Conservation (phyloP, 2,797 vertebrate species). For the Danionella dracula region DNA sequence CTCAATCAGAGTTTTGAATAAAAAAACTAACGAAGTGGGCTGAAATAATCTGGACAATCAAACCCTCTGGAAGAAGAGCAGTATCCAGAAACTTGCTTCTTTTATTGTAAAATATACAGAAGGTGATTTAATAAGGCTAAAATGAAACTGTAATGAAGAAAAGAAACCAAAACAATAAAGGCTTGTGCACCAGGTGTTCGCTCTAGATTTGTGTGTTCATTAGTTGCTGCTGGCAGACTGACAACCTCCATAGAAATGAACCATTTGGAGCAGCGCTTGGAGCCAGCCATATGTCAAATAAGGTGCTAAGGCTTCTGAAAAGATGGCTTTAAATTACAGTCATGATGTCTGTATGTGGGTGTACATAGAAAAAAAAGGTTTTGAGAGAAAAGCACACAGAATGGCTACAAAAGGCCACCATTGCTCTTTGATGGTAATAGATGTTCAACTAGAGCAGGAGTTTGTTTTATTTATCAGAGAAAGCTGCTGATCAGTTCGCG, state of each 20-base stretch:
- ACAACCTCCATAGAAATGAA: conserved; percentile 28
- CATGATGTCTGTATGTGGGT: neutral
- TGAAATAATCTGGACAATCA: no score
- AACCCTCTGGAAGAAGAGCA: no score
- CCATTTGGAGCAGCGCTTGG: conserved; percentile 15
- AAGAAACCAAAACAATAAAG: no score
- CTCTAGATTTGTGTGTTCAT: conserved; percentile 6
- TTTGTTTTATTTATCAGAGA: neutral
- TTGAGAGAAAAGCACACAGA: neutral
- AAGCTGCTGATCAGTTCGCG: neutral
- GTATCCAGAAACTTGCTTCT: no score
- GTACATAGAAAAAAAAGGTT: neutral
- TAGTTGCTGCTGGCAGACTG: conserved; percentile 15
- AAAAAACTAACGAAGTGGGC: no score
- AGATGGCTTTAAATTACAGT: neutral
- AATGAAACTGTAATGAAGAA: no score
- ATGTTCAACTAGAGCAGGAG: neutral
- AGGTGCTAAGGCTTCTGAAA: neutral
- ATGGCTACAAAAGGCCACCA: neutral
- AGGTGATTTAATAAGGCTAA: no score
- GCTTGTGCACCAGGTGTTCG: conserved; percentile 33
- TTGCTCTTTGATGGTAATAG: neutral
- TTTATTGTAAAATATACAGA: no score
- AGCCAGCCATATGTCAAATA: conserved; percentile 8
- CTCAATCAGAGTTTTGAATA: no score